Conservation (phyloP, 92 coral and sea anemone genomes). For the Porites rus region DNA sequence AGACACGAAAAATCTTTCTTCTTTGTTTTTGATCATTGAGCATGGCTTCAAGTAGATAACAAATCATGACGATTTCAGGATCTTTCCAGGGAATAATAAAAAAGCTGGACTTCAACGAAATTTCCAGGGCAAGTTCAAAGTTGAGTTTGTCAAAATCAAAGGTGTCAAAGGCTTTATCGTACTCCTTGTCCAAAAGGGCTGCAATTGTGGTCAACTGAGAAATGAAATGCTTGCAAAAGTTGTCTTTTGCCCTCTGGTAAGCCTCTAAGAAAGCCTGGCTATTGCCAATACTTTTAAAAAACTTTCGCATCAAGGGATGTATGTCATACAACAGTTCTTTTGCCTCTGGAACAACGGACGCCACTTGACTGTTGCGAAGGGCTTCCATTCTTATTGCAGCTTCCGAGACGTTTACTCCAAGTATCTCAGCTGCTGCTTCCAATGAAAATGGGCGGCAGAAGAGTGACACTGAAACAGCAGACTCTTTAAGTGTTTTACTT, state of each 20-base stretch:
- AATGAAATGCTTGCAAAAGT: constrained; percentile 43
- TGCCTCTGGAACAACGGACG: constrained; percentile 11
- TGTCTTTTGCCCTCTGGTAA: constrained; percentile 40
- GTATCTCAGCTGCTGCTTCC: constrained; percentile 29
- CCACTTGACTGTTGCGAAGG: constrained; percentile 9
- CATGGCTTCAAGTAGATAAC: constrained; percentile 54
- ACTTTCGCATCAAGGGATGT: constrained; percentile 63
- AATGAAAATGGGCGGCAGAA: constrained; percentile 57
- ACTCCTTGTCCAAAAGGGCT: constrained; percentile 50
- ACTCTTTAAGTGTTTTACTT: constrained; percentile 32
- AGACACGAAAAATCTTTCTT: constrained; percentile 37
- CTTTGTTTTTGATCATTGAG: constrained; percentile 22
- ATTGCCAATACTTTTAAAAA: constrained; percentile 17
- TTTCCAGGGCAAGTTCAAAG: constrained; percentile 63
- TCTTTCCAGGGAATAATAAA: constrained; percentile 25
- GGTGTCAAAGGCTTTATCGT: constrained; percentile 31
- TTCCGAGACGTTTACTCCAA: constrained; percentile 11
- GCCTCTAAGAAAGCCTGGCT: background rate
- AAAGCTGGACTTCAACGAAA: constrained; percentile 40
- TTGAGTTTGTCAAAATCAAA: constrained; percentile 62
- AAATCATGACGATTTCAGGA: constrained; percentile 14
- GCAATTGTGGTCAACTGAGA: constrained; percentile 35
- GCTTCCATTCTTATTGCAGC: constrained; percentile 32
- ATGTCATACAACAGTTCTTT: constrained; percentile 44
- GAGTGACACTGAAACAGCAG: constrained; percentile 45